These are phyloP conservation scores for Morpho achilles DNA, from an alignment of 2,888 invertebrate species.

Conservation along the genomic window DNA sequence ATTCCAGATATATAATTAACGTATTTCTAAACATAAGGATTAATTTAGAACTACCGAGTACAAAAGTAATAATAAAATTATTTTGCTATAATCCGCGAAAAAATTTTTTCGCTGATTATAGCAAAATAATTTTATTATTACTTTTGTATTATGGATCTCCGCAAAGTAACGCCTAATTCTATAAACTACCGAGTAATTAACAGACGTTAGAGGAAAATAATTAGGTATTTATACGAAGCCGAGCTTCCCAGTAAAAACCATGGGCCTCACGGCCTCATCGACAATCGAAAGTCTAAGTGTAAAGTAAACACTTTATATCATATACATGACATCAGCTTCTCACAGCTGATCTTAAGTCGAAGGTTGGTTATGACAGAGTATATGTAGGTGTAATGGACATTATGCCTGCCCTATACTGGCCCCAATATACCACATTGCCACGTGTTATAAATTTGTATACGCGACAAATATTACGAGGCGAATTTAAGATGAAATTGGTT, in stretches of 20 bases:
- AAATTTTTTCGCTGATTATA: too few species aligned
- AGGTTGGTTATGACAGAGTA: conserved; percentile 57
- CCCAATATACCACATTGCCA: conserved; percentile 32
- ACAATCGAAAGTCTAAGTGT: conserved; percentile 29
- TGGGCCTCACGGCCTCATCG: conserved; percentile 26
- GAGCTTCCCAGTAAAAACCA: conserved; percentile 14
- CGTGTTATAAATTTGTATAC: conserved; percentile 16
- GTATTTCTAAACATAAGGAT: too few species aligned
- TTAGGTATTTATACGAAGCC: too few species aligned
- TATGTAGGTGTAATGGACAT: conserved; percentile 44
- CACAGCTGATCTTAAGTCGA: conserved; percentile 71
- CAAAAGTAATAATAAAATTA: too few species aligned
- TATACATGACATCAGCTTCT: conserved; percentile 59
- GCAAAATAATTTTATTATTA: too few species aligned
- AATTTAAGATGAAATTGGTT: background rate
- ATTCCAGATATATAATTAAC: too few species aligned
- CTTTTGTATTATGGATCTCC: too few species aligned
- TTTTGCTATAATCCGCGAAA: too few species aligned
- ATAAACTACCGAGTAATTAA: too few species aligned
- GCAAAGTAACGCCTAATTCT: too few species aligned
- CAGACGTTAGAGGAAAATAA: too few species aligned
- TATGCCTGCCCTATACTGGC: conserved; percentile 39
- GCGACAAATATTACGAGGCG: conserved; percentile 7
- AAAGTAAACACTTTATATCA: conserved; percentile 53
- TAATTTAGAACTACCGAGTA: too few species aligned